Conservation (phyloP, 1,140 invertebrate species). For the Brachionus manjavacas region DNA sequence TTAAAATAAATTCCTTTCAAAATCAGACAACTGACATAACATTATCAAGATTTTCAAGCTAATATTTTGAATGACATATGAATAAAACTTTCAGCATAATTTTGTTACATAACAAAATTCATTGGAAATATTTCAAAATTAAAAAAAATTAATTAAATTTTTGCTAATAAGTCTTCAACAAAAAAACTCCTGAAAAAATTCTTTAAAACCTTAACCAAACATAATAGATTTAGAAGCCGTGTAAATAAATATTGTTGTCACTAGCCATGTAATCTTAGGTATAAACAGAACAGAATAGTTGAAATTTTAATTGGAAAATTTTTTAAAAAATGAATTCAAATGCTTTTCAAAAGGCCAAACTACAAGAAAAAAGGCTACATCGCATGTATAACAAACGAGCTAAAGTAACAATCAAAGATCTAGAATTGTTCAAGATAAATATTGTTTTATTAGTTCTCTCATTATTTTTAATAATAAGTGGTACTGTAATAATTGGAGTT, state of each 20-base stretch:
- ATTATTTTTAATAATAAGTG: not conserved
- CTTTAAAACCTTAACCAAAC: not conserved
- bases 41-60: not conserved
- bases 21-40: not conserved
- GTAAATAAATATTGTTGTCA: not conserved
- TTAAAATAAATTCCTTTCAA: too few relatives aligned
- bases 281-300: not conserved
- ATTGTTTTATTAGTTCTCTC: not conserved
- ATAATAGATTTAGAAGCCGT: not conserved
- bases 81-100: not conserved
- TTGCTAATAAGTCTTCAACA: not conserved
- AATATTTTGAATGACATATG: not conserved
- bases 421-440: slow-evolving; percentile 28
- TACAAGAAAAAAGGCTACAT: slow-evolving; percentile 5
- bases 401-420: slow-evolving; percentile 12
- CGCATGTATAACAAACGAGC: slow-evolving; percentile 30
- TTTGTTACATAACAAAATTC: not conserved
- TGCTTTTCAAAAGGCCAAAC: slow-evolving; percentile 25
- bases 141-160: not conserved
- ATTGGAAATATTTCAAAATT: not conserved
- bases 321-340: slow-evolving; percentile 1
- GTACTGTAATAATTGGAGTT: slow-evolving; percentile 1
- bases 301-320: not conserved
- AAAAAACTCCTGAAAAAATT: not conserved
- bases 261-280: not conserved